Percentiles rank a stretch among this genome's conserved stretches.
Evolutionary conservation across 2,113 vertebrate genomes (phyloP).

Genomic region (Pseudonaja textilis): DNA sequence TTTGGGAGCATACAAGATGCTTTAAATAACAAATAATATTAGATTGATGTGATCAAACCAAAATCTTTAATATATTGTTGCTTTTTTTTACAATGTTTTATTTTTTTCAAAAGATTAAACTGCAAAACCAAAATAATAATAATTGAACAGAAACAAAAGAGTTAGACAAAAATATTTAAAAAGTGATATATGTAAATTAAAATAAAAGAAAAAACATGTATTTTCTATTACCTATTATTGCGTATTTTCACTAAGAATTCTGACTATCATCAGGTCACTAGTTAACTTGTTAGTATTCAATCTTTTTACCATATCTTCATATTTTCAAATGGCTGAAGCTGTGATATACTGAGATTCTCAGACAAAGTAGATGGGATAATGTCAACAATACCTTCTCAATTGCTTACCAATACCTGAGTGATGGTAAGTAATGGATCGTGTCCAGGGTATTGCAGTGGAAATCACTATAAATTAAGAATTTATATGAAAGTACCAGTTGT

Average conservation of each 20-base stretch:
- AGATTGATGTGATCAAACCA: conserved; percentile 26
- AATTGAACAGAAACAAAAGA: no score
- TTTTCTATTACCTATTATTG: background rate
- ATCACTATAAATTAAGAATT: background rate
- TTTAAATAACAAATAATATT: background rate
- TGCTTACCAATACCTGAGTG: background rate
- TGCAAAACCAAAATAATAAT: no score
- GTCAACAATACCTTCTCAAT: background rate
- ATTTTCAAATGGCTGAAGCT: background rate
- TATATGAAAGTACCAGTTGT: background rate
- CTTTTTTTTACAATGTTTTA: no score
- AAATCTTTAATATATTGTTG: background rate
- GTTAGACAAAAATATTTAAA: no score
- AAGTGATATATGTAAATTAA: no score
- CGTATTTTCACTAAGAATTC: background rate
- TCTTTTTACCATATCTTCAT: background rate
- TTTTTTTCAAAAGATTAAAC: no score
- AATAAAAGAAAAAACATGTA: no score
- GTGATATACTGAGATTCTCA: no score
- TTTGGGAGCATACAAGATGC: background rate
- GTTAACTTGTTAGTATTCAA: background rate
- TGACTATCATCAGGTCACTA: background rate
- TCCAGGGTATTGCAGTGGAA: background rate
- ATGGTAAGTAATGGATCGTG: background rate
- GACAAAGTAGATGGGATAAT: background rate